phyloP scores from a whole-genome alignment of 2,888 invertebrate species.

The Phorcus lineatus region DNA sequence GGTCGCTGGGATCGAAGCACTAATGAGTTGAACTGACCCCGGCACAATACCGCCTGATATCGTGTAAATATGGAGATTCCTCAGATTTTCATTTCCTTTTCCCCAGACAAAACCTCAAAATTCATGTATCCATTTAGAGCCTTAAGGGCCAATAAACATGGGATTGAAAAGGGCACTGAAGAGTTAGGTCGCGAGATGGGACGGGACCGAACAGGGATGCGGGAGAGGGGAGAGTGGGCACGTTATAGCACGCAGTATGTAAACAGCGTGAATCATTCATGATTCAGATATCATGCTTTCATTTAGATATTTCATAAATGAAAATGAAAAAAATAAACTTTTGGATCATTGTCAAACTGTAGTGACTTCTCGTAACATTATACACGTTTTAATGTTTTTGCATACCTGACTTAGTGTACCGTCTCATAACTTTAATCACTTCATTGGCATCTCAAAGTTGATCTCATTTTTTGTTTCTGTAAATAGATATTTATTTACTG shows the following conservation, averaged over 20 bases:
- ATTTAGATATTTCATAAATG: too few relatives aligned
- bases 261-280: constrained; percentile 2
- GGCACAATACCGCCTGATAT: constrained; percentile 6
- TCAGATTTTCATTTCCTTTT: constrained; percentile 14
- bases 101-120: constrained; percentile 15
- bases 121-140: constrained; percentile 23
- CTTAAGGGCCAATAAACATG: constrained; percentile 12
- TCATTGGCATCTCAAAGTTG: too few relatives aligned
- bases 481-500: too few relatives aligned
- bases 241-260: background rate
- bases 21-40: constrained; percentile 15
- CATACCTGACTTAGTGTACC: too few relatives aligned
- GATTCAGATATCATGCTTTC: too few relatives aligned
- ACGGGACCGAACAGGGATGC: background rate
- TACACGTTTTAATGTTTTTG: too few relatives aligned
- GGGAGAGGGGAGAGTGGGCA: background rate
- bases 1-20: constrained; percentile 3
- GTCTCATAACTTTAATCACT: too few relatives aligned
- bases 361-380: too few relatives aligned
- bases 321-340: too few relatives aligned
- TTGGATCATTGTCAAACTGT: too few relatives aligned
- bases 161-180: background rate
- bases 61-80: constrained; percentile 21
- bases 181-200: background rate
- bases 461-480: too few relatives aligned